Evolutionary conservation across 2,888 invertebrate genomes (phyloP), one percentile per base, ranked within the genome.

Genomic region (Pedicia rivosa): DNA sequence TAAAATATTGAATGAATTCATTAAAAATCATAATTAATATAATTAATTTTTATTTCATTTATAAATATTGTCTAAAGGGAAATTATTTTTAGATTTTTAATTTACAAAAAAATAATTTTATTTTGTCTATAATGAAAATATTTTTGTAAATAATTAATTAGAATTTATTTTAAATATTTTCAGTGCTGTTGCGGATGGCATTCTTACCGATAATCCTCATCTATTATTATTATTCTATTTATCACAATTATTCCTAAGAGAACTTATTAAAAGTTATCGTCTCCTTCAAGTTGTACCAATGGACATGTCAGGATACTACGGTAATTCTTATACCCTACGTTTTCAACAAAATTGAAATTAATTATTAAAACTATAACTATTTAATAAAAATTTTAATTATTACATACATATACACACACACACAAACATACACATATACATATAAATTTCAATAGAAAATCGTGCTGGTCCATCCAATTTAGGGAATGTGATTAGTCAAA

Each of bases 261-360:
- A 88, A 61, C 72, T 88, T 43, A 72, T 77, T 58, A 87, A 86
- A 64, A 83, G 84, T 59, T 77, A 81, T 57, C 75, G 82, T 38
- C 72, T 88, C 34, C 78, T 87, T 37, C 76, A 79, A 57, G 72
- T 82, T 36, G 76, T 86, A 49, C 86, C 87, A 31, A 79, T 86
- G 78, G 87, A 88, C 54, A 88, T 88, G 87, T 75, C 81, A 29
- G 78, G 80, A 34, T 87, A 83, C 60, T 84, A 83, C 51, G 86
- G 87, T 86, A 59, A 67, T 56, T 42, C 30, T n/a, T n/a, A n/a
- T n/a, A n/a, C n/a, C n/a, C n/a, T n/a, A n/a, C n/a, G n/a, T 37
- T 22, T 20, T 24, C 9, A 30, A 16, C n/a, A 3, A 10, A 30
- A 17, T 4, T 20, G 3, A 10, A n/a, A 13, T 33, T 12, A 22